Conservation (phyloP, 2,797 vertebrate species). For the Selene dorsalis region DNA sequence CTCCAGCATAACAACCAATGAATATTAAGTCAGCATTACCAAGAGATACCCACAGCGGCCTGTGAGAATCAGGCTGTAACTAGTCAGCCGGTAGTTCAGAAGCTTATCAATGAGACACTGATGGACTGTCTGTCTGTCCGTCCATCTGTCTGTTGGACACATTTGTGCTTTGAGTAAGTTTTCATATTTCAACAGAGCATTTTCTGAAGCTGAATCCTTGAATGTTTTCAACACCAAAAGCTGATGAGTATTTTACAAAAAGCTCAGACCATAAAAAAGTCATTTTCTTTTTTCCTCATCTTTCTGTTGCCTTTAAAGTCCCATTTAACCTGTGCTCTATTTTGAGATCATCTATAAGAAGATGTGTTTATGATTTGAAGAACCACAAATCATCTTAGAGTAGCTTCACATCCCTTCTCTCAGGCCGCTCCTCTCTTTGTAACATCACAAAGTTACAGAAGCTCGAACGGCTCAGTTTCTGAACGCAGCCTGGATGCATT, state of each 20-base stretch:
- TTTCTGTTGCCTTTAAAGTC: not conserved
- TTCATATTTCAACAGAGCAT: too few relatives aligned
- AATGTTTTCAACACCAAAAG: not conserved
- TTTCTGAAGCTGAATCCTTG: not conserved
- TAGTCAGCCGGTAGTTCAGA: not conserved
- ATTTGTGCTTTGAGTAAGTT: too few relatives aligned
- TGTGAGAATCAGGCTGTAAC: not conserved
- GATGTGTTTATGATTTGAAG: too few relatives aligned
- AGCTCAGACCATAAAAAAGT: not conserved
- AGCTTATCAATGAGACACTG: not conserved
- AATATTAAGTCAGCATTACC: not conserved
- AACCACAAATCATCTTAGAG: too few relatives aligned
- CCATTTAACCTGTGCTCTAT: not conserved
- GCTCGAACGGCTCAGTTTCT: too few relatives aligned
- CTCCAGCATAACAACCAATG: not conserved
- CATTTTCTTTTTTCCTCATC: not conserved
- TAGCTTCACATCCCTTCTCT: too few relatives aligned
- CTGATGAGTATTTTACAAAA: not conserved
- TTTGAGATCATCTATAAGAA: too few relatives aligned
- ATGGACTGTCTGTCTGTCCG: not conserved
- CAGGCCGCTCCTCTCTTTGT: too few relatives aligned
- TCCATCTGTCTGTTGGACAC: too few relatives aligned
- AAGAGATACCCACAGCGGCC: too few relatives aligned
- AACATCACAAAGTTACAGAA: too few relatives aligned
- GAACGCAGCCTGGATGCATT: too few relatives aligned